Evolutionary conservation across 2,113 vertebrate species (phyloP), one percentile per base, ranked within the genome.

Genomic region (Poicephalus meyeri): DNA sequence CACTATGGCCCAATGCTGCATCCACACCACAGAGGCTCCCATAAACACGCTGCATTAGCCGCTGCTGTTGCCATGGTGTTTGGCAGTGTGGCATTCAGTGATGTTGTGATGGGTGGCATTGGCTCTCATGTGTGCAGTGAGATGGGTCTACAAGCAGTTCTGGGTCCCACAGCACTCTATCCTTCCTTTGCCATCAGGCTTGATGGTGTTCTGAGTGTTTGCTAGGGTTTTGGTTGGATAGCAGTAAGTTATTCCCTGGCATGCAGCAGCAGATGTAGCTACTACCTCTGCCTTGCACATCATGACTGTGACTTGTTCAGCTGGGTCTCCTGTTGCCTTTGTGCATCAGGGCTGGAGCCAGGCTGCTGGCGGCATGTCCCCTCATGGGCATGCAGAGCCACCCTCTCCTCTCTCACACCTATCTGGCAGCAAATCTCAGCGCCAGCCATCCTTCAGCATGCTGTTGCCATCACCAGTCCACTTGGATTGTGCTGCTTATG

Each of bases 41-140:
- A 2, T 41, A 26, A 70, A 18, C 16, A 25, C 1, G 2, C 12
- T 76, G 25, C 2, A 0, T 25, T 49, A 29, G 31, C 37, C 4
- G 6, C 21, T 2, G 2, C 46, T 20, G 29, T 19, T 2, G 1
- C 55, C 1, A 4, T 14, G 39, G 39, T 1, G 2, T 55, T 61
- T 44, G 41, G 19, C 37, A 41, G n/a, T 1, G 18, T 68, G 73
- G 29, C 39, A 25, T 53, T 58, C 71, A 41, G 37, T 6, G 3
- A 25, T 10, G 25, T 4, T n/a, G n/a, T 3, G 4, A n/a, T 56
- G 56, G 55, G 15, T 1, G 2, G 13, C 4, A 4, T 13, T 41
- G 60, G 41, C 28, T 68, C 42, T 64, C 3, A 0, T 16, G 10
- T 41, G 50, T 1, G 2, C 37, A 35, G 17, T 42, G 60, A 69